Conservation (phyloP, 2,888 invertebrate genomes). For the Fabriciana adippe region DNA sequence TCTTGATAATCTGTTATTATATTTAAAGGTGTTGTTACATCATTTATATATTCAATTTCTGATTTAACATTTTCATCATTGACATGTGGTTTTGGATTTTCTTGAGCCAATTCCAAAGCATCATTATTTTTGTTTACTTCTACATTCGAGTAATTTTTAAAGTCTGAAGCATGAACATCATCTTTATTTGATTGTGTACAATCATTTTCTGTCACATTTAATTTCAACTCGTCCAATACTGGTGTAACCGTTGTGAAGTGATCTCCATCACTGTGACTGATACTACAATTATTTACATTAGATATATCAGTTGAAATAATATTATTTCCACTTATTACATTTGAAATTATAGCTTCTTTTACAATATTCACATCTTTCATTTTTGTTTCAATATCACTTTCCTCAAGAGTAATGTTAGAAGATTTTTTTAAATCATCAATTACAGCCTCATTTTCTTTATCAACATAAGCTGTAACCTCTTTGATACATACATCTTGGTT, state of each 20-base stretch:
- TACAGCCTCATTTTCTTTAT: not conserved
- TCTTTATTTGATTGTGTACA: not conserved
- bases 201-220: not conserved
- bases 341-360: not conserved
- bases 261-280: not conserved
- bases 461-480: not conserved
- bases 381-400: not conserved
- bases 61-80: not conserved
- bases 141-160: not conserved
- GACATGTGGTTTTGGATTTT: not conserved
- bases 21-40: constrained; percentile 22
- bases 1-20: constrained; percentile 17
- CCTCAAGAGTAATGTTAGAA: not conserved
- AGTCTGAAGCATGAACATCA: not conserved
- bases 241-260: not conserved
- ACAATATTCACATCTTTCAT: not conserved
- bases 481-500: not conserved
- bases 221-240: not conserved
- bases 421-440: not conserved
- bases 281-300: not conserved
- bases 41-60: constrained; percentile 2
- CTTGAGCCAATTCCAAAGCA: not conserved
- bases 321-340: not conserved
- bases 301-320: not conserved
- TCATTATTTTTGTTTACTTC: not conserved